A percentile compares a stretch with the other conserved stretches of the same genome.
Conservation (phyloP, 2,113 vertebrate species). For the Nannospalax galili region DNA sequence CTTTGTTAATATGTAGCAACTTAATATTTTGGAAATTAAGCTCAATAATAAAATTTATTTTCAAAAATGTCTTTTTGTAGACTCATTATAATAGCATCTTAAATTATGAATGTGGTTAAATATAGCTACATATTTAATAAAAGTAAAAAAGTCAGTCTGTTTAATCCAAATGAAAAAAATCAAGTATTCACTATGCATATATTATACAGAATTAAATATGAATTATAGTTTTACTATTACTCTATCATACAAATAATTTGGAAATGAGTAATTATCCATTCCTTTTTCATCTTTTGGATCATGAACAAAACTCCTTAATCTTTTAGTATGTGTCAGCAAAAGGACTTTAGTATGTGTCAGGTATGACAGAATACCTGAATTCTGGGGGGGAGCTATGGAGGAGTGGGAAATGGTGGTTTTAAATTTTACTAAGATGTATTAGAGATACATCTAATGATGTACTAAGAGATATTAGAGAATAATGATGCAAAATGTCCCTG, state of each 20-base stretch:
- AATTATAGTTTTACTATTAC: not conserved
- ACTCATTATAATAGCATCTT: not conserved
- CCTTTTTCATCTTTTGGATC: not conserved
- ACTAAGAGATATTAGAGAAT: no score
- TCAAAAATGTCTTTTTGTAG: not conserved
- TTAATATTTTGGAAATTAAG: slow-evolving; percentile 30
- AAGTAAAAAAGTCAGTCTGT: not conserved
- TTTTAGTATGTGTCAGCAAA: not conserved
- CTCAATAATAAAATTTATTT: not conserved
- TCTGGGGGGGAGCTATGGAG: no score
- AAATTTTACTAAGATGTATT: no score
- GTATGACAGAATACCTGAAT: no score
- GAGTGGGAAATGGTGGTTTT: no score
- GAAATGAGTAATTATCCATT: not conserved
- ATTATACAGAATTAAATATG: not conserved
- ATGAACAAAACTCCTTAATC: not conserved
- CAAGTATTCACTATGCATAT: not conserved
- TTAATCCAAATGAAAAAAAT: not conserved
- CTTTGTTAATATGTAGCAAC: not conserved
- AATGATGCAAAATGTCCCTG: not conserved
- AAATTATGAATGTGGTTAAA: not conserved
- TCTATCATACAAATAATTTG: not conserved
- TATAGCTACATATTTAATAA: not conserved
- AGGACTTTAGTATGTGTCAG: no score
- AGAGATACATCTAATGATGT: no score